phyloP scores from a whole-genome alignment of 2,888 invertebrate genomes.

The Panorpa germanica region DNA sequence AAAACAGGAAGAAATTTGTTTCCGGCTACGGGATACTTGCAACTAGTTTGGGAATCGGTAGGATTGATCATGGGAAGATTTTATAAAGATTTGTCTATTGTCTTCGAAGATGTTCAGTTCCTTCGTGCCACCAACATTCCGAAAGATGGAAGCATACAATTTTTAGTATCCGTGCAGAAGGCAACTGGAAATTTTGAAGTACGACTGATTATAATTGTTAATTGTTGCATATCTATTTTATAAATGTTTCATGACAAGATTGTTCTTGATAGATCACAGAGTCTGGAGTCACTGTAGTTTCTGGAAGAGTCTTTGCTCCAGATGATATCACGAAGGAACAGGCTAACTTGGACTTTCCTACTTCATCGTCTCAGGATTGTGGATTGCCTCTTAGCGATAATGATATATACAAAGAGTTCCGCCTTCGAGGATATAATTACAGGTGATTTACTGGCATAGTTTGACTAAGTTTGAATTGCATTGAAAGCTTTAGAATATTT shows the following conservation, averaged over 20 bases:
- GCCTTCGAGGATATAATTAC: conserved; percentile 50
- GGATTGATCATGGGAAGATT: conserved; percentile 45
- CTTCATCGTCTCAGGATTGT: too few species aligned
- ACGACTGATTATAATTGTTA: conserved; percentile 9
- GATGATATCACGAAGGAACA: too few species aligned
- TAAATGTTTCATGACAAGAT: conserved; percentile 3
- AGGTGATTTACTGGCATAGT: conserved; percentile 20
- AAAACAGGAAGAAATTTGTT: conserved; percentile 48
- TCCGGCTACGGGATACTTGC: conserved; percentile 72
- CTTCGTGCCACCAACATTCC: conserved; percentile 66
- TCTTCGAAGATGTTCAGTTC: conserved; percentile 71
- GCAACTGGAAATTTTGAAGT: conserved; percentile 40
- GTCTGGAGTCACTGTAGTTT: conserved; percentile 46
- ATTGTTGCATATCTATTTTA: conserved; percentile 5
- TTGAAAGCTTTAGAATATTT: too few species aligned
- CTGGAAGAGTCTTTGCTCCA: conserved; percentile 41
- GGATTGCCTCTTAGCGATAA: too few species aligned
- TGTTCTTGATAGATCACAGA: conserved; percentile 37
- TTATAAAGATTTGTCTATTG: conserved; percentile 51
- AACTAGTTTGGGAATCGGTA: conserved; percentile 62
- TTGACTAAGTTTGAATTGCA: too few species aligned
- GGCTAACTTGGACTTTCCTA: too few species aligned
- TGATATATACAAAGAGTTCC: conserved; percentile 51
- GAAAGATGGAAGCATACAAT: conserved; percentile 32
- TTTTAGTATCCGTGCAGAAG: conserved; percentile 36